Conservation (phyloP, 2,113 vertebrate genomes). For the Grammomys surdaster region DNA sequence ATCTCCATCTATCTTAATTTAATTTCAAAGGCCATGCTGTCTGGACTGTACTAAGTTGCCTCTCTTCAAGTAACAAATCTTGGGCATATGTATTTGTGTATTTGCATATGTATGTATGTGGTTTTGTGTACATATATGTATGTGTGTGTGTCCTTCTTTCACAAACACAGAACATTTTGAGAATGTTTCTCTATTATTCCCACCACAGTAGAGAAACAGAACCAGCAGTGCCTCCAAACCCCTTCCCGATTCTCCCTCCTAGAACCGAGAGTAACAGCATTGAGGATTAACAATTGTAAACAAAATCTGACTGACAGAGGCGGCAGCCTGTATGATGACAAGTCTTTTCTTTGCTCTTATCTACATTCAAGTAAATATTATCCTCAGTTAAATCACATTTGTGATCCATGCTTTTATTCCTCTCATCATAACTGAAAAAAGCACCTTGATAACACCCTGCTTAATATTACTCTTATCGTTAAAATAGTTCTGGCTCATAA, state of each 20-base stretch:
- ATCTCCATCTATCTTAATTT: neutral
- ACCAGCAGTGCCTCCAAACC: neutral
- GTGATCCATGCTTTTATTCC: conserved; percentile 37
- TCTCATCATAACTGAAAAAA: conserved; percentile 42
- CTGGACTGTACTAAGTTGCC: neutral
- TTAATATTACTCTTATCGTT: conserved; percentile 2
- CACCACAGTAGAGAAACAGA: neutral
- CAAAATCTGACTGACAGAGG: neutral
- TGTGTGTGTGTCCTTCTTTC: neutral
- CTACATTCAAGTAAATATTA: conserved; percentile 8
- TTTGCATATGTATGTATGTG: neutral
- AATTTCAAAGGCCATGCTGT: conserved; percentile 22
- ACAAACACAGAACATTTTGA: neutral
- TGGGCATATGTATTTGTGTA: neutral
- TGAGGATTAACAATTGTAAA: neutral
- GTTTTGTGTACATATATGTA: neutral
- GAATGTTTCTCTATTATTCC: neutral
- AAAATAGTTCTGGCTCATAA: conserved; percentile 11
- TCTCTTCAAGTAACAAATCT: conserved; percentile 39
- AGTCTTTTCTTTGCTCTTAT: conserved; percentile 28
- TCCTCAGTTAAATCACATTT: neutral
- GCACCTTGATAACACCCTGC: neutral
- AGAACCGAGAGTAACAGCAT: neutral
- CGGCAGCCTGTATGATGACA: neutral
- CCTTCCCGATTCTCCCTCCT: neutral